Evolutionary conservation across 2,113 vertebrate species (phyloP).

Genomic region (Prionailurus bengalensis): DNA sequence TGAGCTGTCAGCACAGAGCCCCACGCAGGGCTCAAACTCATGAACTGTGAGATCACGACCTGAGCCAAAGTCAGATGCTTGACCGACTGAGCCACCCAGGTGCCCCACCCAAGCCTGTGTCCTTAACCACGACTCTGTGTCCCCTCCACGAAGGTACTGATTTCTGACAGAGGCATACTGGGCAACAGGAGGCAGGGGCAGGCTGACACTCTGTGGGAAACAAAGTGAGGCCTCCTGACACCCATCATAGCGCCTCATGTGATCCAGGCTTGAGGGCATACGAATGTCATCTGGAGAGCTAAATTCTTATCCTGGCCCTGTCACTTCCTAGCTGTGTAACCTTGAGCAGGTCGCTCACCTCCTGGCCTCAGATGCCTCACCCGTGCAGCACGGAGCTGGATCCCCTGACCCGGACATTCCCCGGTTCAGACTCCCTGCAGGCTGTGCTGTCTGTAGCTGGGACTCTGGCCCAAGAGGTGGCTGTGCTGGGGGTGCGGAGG

Average conservation of each 20-base stretch:
- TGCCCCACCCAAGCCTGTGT: not conserved
- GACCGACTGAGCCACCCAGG: too few species aligned
- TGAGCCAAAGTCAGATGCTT: too few species aligned
- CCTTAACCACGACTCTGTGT: not conserved
- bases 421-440: accelerated
- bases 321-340: not conserved
- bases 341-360: not conserved
- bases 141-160: not conserved
- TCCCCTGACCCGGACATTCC: not conserved
- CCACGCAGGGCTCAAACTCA: too few species aligned
- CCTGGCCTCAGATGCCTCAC: not conserved
- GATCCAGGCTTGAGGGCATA: not conserved
- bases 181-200: not conserved
- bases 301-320: not conserved
- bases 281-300: not conserved
- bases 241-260: not conserved
- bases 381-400: not conserved
- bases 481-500: not conserved
- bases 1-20: too few species aligned
- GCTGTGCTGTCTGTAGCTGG: not conserved
- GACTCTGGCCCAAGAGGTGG: not conserved
- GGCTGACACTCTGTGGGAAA: not conserved
- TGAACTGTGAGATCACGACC: too few species aligned
- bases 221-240: not conserved
- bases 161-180: accelerated